Evolutionary conservation across 2,888 invertebrate species (phyloP), one percentile per base, ranked within the genome.

Genomic region (Cryptus armator): DNA sequence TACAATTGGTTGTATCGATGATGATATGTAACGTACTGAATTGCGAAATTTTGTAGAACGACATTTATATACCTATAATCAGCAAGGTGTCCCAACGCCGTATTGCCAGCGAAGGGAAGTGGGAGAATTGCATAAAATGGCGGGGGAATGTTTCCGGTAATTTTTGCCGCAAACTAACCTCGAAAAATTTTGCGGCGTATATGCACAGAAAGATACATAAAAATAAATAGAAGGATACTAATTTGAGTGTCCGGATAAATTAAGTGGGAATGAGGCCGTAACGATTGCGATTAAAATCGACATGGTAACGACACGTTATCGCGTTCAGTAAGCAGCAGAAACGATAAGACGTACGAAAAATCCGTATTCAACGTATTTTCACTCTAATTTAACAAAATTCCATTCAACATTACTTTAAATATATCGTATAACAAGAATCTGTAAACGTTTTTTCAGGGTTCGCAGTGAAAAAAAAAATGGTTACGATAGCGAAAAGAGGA

Each of bases 111-210:
- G 3, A 5, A 59, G 12, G 62, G 29, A 62, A 32, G n/a, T 14
- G 48, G 48, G 62, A 29, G 32, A 71, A 71, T 12, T n/a, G 66
- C 64, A 46, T 46, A 53, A 51, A 16, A 46, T 46, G 37, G 56
- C 19, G 32, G 14, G 44, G 56, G 44, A 72, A 44, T 56, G 24
- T 14, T 43, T 53, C 72, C 79, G 64, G 84, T 67, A 84, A 84
- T 67, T 81, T 81, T 81, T 81, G 59, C 14, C 29, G 37, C 64
- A 19, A 43, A n/a, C 48, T 79, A 79, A 79, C 79, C 79, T 79
- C 48, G 62, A 71, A 71, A 79, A 51, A 7, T 59, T 59, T 37
- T 6, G 19, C 29, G 10, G 19, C 4, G 32, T 64, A 51, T 14
- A 2, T n/a, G 3, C 12, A 64, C 44, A 37, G 53, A 29, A 48